Evolutionary conservation across 2,888 invertebrate genomes (phyloP), one percentile per base, ranked within the genome.

Genomic region (Synergus umbraculus): DNA sequence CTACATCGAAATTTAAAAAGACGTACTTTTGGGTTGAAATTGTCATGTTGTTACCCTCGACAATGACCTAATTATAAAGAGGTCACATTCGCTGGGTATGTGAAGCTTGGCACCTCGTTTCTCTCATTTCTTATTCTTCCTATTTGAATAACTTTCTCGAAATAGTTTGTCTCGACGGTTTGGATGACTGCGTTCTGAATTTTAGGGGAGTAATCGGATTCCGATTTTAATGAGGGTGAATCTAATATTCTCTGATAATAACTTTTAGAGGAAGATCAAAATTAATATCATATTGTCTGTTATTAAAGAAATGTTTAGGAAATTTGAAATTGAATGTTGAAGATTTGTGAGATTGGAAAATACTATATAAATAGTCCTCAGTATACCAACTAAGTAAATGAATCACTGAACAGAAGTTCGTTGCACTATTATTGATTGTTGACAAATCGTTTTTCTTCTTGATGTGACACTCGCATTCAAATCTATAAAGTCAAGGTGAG

Each of bases 61-160:
- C 87, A 87, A 84, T 87, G 87, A 87, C 87, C 86, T 76, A 69
- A 83, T 84, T 86, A 76, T 82, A 83, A 84, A 82, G 84, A 79
- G 85, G 82, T 78, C 83, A 78, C 66, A 49, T 81, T 58, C 54
- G 79, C 79, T 69, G 67, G 67, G 77, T 78, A 79, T 81, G 78
- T 81, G 76, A 44, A 54, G 44, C 73, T 78, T 37, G 60, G 49
- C 76, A 78, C 78, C 77, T 63, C 43, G 64, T 76, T 60, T 63
- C 46, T 64, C 76, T 46, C 18, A 73, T 73, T 73, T 73, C 73
- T 73, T 37, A 54, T 54, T 73, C 73, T 73, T 73, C 73, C 73
- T 73, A 37, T 54, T 73, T 54, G 73, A 49, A 73, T 73, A 73
- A 46, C 73, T 73, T 54, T 54, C 73, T 73, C 37, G 5, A 73